These are phyloP conservation scores for Drosophila rubida DNA, from an alignment of 2,888 invertebrate genomes.

Conservation along the genomic window DNA sequence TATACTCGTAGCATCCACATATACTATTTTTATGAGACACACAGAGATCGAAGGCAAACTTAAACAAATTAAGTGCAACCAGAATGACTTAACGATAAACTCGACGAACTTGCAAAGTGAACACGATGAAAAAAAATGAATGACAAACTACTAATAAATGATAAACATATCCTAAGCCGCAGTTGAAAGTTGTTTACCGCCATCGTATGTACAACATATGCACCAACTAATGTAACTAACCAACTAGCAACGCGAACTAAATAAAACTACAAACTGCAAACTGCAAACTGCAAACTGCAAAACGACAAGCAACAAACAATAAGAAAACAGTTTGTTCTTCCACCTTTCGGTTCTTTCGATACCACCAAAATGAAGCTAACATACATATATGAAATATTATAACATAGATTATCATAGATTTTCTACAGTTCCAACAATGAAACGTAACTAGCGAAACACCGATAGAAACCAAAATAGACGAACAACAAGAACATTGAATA, in stretches of 20 bases:
- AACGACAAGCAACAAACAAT: neutral
- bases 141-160: slow-evolving; percentile 20
- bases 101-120: slow-evolving; percentile 18
- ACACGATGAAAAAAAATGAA: slow-evolving; percentile 8
- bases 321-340: slow-evolving; percentile 65
- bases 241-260: slow-evolving; percentile 27
- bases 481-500: neutral
- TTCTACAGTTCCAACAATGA: slow-evolving; percentile 58
- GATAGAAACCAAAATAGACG: slow-evolving; percentile 19
- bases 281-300: neutral
- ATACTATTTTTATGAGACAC: slow-evolving; percentile 31
- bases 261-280: slow-evolving; percentile 35
- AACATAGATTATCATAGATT: slow-evolving; percentile 60
- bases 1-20: slow-evolving; percentile 16
- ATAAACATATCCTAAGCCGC: slow-evolving; percentile 64
- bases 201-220: slow-evolving; percentile 36
- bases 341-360: slow-evolving; percentile 72
- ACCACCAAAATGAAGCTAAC: slow-evolving; percentile 66
- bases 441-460: slow-evolving; percentile 13
- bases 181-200: slow-evolving; percentile 51
- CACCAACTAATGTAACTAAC: slow-evolving; percentile 13
- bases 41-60: neutral
- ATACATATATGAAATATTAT: slow-evolving; percentile 28
- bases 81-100: slow-evolving; percentile 19
- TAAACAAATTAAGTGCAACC: slow-evolving; percentile 6